Conservation (phyloP, 2,797 vertebrate species). For the Pseudocheirus occidentalis region DNA sequence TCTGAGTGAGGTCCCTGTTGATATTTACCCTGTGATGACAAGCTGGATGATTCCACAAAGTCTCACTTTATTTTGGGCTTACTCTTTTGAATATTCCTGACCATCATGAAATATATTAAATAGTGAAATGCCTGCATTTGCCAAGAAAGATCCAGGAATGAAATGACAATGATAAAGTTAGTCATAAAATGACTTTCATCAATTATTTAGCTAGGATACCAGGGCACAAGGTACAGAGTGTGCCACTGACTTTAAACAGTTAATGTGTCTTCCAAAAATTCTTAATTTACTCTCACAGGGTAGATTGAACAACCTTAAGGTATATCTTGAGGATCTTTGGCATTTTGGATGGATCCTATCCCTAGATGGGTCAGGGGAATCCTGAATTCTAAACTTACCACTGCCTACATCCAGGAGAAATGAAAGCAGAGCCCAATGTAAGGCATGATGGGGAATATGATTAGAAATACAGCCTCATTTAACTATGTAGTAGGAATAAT, state of each 20-base stretch:
- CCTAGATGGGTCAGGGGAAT: not conserved
- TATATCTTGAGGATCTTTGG: not conserved
- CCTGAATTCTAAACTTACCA: not conserved
- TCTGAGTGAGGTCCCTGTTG: not conserved
- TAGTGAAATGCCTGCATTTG: not conserved
- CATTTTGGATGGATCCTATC: not conserved
- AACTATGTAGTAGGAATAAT: not conserved
- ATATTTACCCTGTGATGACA: not conserved
- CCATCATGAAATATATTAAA: not conserved
- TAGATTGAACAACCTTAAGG: not conserved
- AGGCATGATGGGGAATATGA: not conserved
- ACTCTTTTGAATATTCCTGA: not conserved
- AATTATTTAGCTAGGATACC: not conserved
- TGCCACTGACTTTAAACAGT: not conserved
- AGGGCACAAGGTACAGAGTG: not conserved
- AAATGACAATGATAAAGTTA: not conserved
- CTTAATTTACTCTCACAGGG: not conserved
- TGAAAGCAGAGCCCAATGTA: not conserved
- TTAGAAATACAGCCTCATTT: not conserved
- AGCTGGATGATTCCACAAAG: not conserved
- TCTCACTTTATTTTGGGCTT: not conserved
- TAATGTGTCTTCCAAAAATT: not conserved
- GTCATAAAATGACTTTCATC: not conserved
- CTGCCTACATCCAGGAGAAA: not conserved
- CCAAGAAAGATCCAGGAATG: not conserved